These are phyloP conservation scores for Menidia beryllina DNA, from an alignment of 2,113 vertebrate genomes.

Conservation along the genomic window DNA sequence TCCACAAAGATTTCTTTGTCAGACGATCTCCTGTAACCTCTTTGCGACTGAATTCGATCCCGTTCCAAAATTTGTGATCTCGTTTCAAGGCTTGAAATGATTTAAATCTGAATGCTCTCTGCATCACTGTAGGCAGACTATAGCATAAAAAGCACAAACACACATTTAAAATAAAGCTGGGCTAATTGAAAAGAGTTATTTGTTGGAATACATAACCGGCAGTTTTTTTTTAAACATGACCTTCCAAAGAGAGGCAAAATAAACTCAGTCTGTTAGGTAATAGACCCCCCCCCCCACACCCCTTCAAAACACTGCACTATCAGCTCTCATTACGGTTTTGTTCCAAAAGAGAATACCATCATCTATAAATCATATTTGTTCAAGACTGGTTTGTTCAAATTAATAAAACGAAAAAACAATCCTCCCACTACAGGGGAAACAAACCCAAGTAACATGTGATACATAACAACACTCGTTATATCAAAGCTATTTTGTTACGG, in stretches of 20 bases:
- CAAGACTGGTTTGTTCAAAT: slow-evolving; percentile 46
- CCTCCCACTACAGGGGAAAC: slow-evolving; percentile 9
- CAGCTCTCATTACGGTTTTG: slow-evolving; percentile 36
- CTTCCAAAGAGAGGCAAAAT: slow-evolving; percentile 42
- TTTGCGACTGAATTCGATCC: no score
- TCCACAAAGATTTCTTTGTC: no score
- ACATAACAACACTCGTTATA: no score
- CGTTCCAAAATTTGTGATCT: no score
- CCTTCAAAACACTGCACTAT: slow-evolving; percentile 32
- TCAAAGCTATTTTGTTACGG: no score
- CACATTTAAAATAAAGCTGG: background rate
- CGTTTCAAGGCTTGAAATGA: no score
- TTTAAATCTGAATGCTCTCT: no score
- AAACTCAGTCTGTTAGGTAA: slow-evolving; percentile 36
- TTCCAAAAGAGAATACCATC: slow-evolving; percentile 43
- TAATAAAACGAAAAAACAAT: slow-evolving; percentile 29
- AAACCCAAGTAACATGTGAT: no score
- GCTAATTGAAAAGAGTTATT: background rate
- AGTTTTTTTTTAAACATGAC: slow-evolving; percentile 21
- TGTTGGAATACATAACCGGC: no score
- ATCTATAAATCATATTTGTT: slow-evolving; percentile 60
- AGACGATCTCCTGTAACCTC: no score
- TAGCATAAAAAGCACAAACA: no score
- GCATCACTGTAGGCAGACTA: no score
- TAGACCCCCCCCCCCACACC: slow-evolving; percentile 6